phyloP scores from a whole-genome alignment of 1,140 invertebrate genomes.

The Caligus rogercresseyi region DNA sequence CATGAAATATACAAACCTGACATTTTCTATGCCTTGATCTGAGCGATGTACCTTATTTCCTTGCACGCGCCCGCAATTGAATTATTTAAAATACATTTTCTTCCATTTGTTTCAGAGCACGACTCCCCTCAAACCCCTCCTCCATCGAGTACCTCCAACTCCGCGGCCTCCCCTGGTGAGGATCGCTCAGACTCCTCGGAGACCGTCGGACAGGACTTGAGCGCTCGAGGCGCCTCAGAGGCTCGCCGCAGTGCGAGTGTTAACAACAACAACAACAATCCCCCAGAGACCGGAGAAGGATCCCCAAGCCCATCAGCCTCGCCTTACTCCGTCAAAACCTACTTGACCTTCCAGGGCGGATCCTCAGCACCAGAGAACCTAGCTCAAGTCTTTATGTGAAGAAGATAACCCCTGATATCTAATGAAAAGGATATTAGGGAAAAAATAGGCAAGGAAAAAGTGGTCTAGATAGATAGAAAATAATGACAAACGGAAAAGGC shows the following conservation, averaged over 20 bases:
- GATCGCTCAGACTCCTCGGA: neutral
- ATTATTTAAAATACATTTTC: neutral
- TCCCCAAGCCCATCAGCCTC: neutral
- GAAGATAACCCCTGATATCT: too few relatives aligned
- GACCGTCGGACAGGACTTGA: neutral
- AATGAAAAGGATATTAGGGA: too few relatives aligned
- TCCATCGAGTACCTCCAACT: neutral
- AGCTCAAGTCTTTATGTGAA: constrained; percentile 11
- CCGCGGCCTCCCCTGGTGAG: neutral
- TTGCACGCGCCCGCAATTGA: too few relatives aligned
- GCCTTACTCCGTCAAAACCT: neutral
- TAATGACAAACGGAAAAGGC: too few relatives aligned
- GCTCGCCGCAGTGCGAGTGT: neutral
- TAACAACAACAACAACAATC: neutral
- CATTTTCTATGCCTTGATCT: too few relatives aligned
- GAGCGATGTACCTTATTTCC: too few relatives aligned
- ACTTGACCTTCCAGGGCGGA: neutral
- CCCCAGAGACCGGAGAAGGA: neutral
- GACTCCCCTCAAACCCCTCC: neutral
- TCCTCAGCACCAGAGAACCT: neutral
- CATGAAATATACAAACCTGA: too few relatives aligned
- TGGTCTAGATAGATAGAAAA: too few relatives aligned
- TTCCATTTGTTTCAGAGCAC: neutral
- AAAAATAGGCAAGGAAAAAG: too few relatives aligned
- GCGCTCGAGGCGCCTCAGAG: neutral